Conservation (phyloP, 1,140 invertebrate genomes). For the Branchinecta lynchi region DNA sequence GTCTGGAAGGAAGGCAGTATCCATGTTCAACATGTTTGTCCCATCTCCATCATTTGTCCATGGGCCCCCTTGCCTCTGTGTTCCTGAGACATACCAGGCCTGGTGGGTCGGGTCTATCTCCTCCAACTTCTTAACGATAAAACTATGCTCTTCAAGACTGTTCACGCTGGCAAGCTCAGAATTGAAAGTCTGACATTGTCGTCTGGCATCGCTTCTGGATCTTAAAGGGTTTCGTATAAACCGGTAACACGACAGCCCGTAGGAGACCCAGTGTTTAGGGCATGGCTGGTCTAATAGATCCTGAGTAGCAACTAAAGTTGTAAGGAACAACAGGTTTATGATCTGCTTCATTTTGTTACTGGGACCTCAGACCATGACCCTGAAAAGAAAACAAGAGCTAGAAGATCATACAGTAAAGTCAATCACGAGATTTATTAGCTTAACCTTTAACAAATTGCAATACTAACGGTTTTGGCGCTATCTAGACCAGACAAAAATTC, state of each 20-base stretch:
- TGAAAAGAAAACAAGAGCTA: too few relatives aligned
- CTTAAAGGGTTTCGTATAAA: constrained; percentile 70
- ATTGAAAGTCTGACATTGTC: constrained; percentile 57
- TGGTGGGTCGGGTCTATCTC: constrained; percentile 65
- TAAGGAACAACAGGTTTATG: too few relatives aligned
- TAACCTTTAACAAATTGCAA: too few relatives aligned
- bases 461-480: too few relatives aligned
- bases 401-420: too few relatives aligned
- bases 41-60: constrained; percentile 74
- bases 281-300: constrained; percentile 33
- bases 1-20: constrained; percentile 60
- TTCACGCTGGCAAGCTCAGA: constrained; percentile 64
- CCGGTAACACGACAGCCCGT: constrained; percentile 60
- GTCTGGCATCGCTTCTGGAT: constrained; percentile 55
- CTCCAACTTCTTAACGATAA: constrained; percentile 58
- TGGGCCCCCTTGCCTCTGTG: constrained; percentile 50
- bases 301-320: too few relatives aligned
- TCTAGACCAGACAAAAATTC: too few relatives aligned
- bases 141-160: constrained; percentile 67
- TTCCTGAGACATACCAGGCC: constrained; percentile 67
- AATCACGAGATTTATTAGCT: too few relatives aligned
- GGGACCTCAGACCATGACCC: too few relatives aligned
- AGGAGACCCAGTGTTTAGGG: constrained; percentile 63
- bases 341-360: too few relatives aligned
- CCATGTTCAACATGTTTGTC: constrained; percentile 53